Base-by-base conservation (phyloP, 2,888 invertebrate genomes). In the Balanococcus diminutus region DNA sequence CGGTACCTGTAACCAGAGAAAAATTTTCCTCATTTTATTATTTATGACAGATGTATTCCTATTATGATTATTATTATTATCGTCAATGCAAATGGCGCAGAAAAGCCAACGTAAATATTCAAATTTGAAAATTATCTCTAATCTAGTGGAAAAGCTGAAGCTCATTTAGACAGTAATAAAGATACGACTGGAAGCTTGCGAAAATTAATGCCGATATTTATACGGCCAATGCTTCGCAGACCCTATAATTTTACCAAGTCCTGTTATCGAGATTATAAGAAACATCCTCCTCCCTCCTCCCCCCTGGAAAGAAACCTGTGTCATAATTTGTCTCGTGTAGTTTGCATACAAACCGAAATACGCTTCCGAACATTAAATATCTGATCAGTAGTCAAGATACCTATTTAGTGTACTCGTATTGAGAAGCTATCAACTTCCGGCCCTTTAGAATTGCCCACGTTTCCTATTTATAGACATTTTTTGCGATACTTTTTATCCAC, bases 1-100 rank as follows among this genome's bases (percentile, higher is more conserved):
- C 86, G 86, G 82, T 82, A 86, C 86, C 86, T 86, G 86, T 56
- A 28, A 81, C 14, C 36, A 22, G n/a, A 82, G 46, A 14, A 22
- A 42, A 81, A 31, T 31, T 14, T 67, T 31, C 16, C 5, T 56
- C 28, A 4, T 16, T 56, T 56, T n/a, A n/a, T n/a, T n/a, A n/a
- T n/a, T n/a, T n/a, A n/a, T n/a, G n/a, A n/a, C n/a, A 56, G 22
- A 46, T 46, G 3, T 46, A 16, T 11, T 1, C 19, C 0, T 51
- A 19, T 51, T 6, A 14, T 14, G 5, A 36, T 36, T 36, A 8
- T 4, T 8, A 8, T 36, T 6, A 4, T 36, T 8, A 8, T 6
- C 4, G 4, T 6, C 36, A 8, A 36, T 6, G 36, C 36, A 4
- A 8, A 36, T 6, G 36, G 5, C 36, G 36, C 19, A 22, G 16